phyloP scores from a whole-genome alignment of 2,113 vertebrate genomes.

The Eidolon helvum region DNA sequence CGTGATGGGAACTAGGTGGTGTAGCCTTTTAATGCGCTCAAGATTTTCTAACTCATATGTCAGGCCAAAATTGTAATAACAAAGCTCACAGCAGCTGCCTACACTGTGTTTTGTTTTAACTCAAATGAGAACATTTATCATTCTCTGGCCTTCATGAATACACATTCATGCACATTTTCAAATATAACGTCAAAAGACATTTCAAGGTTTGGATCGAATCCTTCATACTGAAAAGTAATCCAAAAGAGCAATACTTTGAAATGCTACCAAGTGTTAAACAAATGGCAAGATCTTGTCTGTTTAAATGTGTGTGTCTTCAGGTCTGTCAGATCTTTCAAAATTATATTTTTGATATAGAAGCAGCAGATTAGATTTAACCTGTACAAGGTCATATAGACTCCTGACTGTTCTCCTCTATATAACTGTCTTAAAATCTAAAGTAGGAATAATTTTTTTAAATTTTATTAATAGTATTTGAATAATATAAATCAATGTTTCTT shows the following conservation, averaged over 20 bases:
- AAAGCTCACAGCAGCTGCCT: not conserved
- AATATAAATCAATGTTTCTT: not conserved
- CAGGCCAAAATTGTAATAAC: not conserved
- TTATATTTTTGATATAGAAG: not conserved
- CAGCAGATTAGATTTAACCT: not conserved
- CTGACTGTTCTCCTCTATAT: not conserved
- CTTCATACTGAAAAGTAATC: not conserved
- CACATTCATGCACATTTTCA: not conserved
- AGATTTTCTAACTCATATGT: not conserved
- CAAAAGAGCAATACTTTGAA: not conserved
- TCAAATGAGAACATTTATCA: not conserved
- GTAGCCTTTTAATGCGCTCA: not conserved
- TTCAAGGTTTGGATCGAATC: not conserved
- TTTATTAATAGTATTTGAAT: not conserved
- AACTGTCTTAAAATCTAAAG: not conserved
- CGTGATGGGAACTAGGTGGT: no score
- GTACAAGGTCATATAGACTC: not conserved
- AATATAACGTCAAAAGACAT: constrained; percentile 23
- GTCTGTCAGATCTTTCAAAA: not conserved
- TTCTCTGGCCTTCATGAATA: not conserved
- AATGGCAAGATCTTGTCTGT: not conserved
- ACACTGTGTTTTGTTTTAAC: not conserved
- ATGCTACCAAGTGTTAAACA: not conserved
- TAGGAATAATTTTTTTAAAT: not conserved
- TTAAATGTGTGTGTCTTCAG: not conserved